phyloP scores from a whole-genome alignment of 2,113 vertebrate genomes.

The Dipodomys spectabilis region DNA sequence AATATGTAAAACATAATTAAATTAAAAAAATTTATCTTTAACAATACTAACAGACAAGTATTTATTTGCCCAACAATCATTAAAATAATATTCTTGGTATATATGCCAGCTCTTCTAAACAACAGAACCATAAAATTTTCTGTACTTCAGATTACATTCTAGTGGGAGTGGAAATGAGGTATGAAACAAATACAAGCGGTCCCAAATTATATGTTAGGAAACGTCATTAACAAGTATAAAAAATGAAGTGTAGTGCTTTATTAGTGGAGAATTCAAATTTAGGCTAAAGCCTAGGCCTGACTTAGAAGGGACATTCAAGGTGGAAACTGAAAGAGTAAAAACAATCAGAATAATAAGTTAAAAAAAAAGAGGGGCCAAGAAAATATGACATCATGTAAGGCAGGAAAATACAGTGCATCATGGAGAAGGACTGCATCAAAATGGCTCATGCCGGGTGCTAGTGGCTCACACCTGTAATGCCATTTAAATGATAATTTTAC shows the following conservation, averaged over 20 bases:
- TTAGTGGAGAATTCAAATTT: neutral
- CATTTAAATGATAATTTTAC: too few species aligned
- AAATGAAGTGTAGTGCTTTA: neutral
- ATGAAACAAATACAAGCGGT: neutral
- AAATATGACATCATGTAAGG: neutral
- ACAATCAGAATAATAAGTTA: neutral
- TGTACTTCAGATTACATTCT: neutral
- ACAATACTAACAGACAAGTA: neutral
- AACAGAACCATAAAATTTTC: neutral
- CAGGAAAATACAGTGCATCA: neutral
- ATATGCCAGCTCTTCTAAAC: neutral
- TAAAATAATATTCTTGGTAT: neutral
- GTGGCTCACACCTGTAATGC: too few species aligned
- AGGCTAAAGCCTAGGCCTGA: neutral
- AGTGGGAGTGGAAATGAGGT: rapidly evolving
- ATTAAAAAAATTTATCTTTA: neutral
- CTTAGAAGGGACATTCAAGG: neutral
- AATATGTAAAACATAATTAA: neutral
- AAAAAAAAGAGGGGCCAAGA: neutral
- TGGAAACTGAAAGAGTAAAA: neutral
- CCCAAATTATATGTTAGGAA: neutral
- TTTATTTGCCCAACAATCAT: neutral
- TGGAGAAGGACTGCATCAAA: neutral
- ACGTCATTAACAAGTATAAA: neutral
- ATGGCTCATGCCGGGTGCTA: too few species aligned